Conservation (phyloP, 2,113 vertebrate genomes). For the Myxocyprinus asiaticus region DNA sequence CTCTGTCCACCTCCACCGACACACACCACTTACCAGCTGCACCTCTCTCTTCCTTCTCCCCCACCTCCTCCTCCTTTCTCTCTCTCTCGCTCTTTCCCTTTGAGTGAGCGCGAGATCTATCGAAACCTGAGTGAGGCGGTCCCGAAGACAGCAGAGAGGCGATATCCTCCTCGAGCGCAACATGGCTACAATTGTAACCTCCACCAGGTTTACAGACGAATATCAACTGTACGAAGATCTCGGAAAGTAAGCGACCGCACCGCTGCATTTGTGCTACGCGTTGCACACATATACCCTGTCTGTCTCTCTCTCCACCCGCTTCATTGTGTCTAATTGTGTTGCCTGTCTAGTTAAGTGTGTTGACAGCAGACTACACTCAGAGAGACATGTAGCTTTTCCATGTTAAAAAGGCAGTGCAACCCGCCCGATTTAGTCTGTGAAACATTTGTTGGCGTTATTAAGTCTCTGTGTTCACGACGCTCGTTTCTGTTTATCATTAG, state of each 20-base stretch:
- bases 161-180: constrained; percentile 66
- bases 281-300: not conserved
- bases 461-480: not conserved
- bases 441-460: too few relatives aligned
- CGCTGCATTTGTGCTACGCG: constrained; percentile 52
- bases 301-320: too few relatives aligned
- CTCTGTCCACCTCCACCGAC: constrained; percentile 43
- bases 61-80: constrained; percentile 37
- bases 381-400: constrained; percentile 32
- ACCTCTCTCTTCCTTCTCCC: constrained; percentile 48
- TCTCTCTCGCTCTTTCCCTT: constrained; percentile 33
- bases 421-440: not conserved
- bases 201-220: constrained; percentile 95
- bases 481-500: constrained; percentile 32
- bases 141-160: constrained; percentile 64
- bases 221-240: constrained; percentile 98
- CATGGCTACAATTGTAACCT: constrained; percentile 92
- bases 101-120: constrained; percentile 63
- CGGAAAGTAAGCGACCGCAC: constrained; percentile 86
- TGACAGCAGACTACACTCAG: constrained; percentile 55
- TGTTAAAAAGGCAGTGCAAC: constrained; percentile 29
- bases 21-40: not conserved
- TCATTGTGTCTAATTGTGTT: constrained; percentile 49
- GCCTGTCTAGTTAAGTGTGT: constrained; percentile 52
- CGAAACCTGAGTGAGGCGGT: constrained; percentile 65